Evolutionary conservation across 2,888 invertebrate genomes (phyloP).

Genomic region (Aporophyla lueneburgensis): DNA sequence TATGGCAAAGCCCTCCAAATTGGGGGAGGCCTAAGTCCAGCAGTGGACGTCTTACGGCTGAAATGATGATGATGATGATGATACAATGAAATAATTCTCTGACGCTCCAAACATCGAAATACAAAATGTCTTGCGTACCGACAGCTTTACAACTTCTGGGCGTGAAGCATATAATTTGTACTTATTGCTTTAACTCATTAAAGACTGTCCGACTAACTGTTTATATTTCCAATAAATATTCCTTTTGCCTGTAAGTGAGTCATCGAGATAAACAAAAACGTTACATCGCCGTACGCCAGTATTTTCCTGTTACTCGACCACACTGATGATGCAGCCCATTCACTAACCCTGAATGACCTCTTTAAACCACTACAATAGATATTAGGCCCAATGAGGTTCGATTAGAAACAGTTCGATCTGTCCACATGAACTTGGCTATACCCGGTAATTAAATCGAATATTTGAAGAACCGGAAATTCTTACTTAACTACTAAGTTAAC

Average conservation of each 20-base stretch:
- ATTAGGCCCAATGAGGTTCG: constrained; percentile 4
- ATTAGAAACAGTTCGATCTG: constrained; percentile 12
- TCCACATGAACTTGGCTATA: constrained; percentile 19
- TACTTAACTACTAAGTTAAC: constrained; percentile 19
- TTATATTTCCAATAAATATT: constrained; percentile 38
- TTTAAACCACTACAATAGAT: constrained; percentile 15
- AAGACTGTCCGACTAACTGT: constrained; percentile 11
- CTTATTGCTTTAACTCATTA: background rate
- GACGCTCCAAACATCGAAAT: background rate
- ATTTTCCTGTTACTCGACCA: constrained; percentile 56
- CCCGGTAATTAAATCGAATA: constrained; percentile 13
- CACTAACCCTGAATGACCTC: constrained; percentile 34
- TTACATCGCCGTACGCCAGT: constrained; percentile 19
- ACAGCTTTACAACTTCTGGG: background rate
- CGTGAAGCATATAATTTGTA: background rate
- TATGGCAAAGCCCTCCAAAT: too few relatives aligned
- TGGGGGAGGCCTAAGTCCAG: too few relatives aligned
- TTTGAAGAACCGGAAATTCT: constrained; percentile 25
- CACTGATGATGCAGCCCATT: constrained; percentile 48
- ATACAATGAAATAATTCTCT: constrained; percentile 14
- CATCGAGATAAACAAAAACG: constrained; percentile 42
- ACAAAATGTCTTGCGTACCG: background rate
- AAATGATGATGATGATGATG: too few relatives aligned
- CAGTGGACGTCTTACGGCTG: too few relatives aligned
- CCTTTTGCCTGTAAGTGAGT: constrained; percentile 45